Evolutionary conservation across 2,888 invertebrate genomes (phyloP).

Genomic region (Hirudinaria manillensis): DNA sequence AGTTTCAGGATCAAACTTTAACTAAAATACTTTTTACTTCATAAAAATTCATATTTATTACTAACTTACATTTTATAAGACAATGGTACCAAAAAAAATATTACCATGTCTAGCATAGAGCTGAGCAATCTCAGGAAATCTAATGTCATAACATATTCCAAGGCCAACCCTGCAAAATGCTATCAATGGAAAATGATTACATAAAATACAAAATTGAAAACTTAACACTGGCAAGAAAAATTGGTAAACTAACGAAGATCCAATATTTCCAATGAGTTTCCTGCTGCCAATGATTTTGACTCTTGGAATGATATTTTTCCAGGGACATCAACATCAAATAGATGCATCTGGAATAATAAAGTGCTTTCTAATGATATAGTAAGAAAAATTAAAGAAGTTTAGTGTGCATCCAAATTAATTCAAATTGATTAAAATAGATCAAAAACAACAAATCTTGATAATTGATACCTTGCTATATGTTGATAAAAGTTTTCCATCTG

Average conservation of each 20-base stretch:
- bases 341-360: slow-evolving; percentile 65
- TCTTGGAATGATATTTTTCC: slow-evolving; percentile 86
- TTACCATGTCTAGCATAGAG: slow-evolving; percentile 55
- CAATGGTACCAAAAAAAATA: not conserved
- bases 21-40: too few relatives aligned
- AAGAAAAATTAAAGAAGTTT: too few relatives aligned
- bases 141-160: slow-evolving; percentile 88
- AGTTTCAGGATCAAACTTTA: too few relatives aligned
- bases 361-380: too few relatives aligned
- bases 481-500: slow-evolving; percentile 70
- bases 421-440: not conserved
- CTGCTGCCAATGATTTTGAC: slow-evolving; percentile 74
- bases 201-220: not conserved
- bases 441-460: not conserved
- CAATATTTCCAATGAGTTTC: slow-evolving; percentile 69
- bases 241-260: slow-evolving; percentile 57
- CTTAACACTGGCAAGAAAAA: not conserved
- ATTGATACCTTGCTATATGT: slow-evolving; percentile 69
- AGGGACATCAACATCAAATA: slow-evolving; percentile 92
- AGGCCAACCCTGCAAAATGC: slow-evolving; percentile 71
- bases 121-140: slow-evolving; percentile 75
- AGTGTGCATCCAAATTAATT: not conserved
- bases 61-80: not conserved
- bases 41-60: not conserved
- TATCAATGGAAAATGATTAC: slow-evolving; percentile 35